phyloP scores from a whole-genome alignment of 2,113 vertebrate species.

The Rutilus rutilus region DNA sequence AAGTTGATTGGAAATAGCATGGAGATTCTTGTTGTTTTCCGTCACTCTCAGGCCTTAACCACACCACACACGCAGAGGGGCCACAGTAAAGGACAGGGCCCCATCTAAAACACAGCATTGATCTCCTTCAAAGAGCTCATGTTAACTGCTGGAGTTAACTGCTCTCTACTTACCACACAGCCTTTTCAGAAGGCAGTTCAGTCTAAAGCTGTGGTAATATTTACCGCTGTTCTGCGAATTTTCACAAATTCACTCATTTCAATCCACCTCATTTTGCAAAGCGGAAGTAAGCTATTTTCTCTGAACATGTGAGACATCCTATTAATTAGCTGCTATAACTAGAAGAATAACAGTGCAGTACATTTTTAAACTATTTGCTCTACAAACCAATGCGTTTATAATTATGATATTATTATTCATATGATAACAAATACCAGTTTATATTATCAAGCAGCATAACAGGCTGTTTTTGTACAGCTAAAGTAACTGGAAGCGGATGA shows the following conservation, averaged over 20 bases:
- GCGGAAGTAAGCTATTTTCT: not conserved
- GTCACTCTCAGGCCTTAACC: conserved; percentile 37
- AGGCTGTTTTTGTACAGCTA: too few species aligned
- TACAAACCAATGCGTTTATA: not conserved
- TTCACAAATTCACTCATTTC: not conserved
- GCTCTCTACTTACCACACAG: conserved; percentile 3
- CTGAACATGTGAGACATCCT: not conserved
- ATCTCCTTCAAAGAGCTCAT: conserved; percentile 44
- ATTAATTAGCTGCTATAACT: not conserved
- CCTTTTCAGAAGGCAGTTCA: not conserved
- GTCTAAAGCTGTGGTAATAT: not conserved
- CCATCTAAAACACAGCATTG: conserved; percentile 39
- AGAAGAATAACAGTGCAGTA: not conserved
- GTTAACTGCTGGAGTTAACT: conserved; percentile 39
- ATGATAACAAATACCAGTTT: too few species aligned
- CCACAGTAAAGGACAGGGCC: conserved; percentile 53
- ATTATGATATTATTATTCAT: not conserved
- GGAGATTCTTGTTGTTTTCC: conserved; percentile 47
- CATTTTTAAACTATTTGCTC: not conserved
- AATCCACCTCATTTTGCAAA: not conserved
- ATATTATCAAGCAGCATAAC: too few species aligned
- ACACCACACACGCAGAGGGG: conserved; percentile 53
- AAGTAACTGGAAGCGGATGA: too few species aligned
- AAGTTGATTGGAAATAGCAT: conserved; percentile 44
- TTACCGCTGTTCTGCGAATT: not conserved